A percentile compares a stretch with the other conserved stretches of the same genome.
Evolutionary conservation across 2,797 vertebrate species (phyloP).

Genomic region (Pelochelys cantorii): DNA sequence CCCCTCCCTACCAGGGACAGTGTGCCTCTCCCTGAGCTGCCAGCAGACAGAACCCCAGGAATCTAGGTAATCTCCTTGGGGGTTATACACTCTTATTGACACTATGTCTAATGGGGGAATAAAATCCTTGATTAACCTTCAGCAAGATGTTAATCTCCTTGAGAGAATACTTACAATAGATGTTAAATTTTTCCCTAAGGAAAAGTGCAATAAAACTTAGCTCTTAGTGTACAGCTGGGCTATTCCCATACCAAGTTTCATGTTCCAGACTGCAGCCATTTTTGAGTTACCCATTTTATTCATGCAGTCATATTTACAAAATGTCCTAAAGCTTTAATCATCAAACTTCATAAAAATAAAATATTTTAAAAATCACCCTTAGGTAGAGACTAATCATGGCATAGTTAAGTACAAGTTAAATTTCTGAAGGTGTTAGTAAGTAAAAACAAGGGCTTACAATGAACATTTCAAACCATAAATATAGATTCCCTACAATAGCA

Average conservation of each 20-base stretch:
- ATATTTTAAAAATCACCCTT: background rate
- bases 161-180: constrained; percentile 11
- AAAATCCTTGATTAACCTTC: background rate
- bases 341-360: background rate
- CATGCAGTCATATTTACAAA: constrained; percentile 15
- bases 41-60: too few species aligned
- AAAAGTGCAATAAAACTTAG: background rate
- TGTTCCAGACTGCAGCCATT: constrained; percentile 38
- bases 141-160: constrained; percentile 26
- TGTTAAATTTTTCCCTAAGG: constrained; percentile 8
- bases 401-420: too few species aligned
- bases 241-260: constrained; percentile 37
- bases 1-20: too few species aligned
- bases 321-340: background rate
- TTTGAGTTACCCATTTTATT: constrained; percentile 13
- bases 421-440: background rate
- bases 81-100: background rate
- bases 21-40: too few species aligned
- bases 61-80: too few species aligned
- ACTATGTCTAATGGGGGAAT: background rate
- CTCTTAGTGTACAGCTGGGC: background rate
- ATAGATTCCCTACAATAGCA: background rate
- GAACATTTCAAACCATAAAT: background rate
- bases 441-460: background rate
- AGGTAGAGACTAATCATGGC: too few species aligned